Base-by-base conservation (phyloP, 2,888 invertebrate species). In the Aricia artaxerxes region DNA sequence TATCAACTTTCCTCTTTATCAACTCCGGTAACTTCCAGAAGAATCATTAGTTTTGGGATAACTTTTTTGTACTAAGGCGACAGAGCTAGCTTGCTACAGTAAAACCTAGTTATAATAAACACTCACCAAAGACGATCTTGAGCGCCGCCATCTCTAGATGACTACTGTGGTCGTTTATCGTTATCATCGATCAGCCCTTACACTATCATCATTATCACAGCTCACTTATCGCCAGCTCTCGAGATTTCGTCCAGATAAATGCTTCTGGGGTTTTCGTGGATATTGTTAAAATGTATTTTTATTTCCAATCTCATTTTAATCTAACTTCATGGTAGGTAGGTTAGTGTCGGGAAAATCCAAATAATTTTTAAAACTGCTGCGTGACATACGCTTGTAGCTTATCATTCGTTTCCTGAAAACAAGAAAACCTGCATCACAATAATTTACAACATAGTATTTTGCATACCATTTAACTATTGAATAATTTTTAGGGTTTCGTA, bases 61-160 rank as follows among this genome's bases (percentile, higher is more conserved):
- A 9, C 44, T 44, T 44, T 6, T 44, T 44, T 44, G 44, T 44
- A 9, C 9, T 44, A 44, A 44, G 44, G 44, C 44, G 44, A 44
- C 44, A 9, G 9, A 44, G 44, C 6, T 13, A 53, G 53, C 53
- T 13, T 53, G 11, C 57, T 61, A 61, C 24, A 24, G n/a, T 61
- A 61, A 64, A 9, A 61, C 1, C 40, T 75, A 31, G 24, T 53
- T 57, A 75, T 31, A 72, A 72, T 35, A 49, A 73, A 73, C 77
- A 81, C 81, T 81, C 80, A 82, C 81, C 79, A 2, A 91, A 80
- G 73, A 90, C 73, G 1, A 86, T 81, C 80, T 82, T 83, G 16
- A 90, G 84, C 61, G 85, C 90, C 80, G 88, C 90, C 91, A 92
- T 92, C 82, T 64, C 77, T 31, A 16, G 24, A 13, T 49, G 76